Conservation (phyloP, 2,888 invertebrate genomes). For the Oxyteleia sp. region DNA sequence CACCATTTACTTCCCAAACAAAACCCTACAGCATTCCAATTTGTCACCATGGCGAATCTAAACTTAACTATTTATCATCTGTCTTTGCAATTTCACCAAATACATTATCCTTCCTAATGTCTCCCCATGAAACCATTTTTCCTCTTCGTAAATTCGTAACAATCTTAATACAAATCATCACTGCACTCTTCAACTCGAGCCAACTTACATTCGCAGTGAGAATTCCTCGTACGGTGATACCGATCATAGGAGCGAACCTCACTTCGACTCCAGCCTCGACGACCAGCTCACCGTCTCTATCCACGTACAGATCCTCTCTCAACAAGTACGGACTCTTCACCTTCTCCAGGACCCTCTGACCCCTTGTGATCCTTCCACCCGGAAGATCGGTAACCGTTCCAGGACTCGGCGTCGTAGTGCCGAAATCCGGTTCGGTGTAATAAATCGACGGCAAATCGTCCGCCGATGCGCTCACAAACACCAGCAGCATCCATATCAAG, state of each 20-base stretch:
- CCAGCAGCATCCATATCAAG: conserved; percentile 57
- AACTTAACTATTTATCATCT: no score
- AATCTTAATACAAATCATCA: not conserved
- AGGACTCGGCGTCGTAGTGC: conserved; percentile 74
- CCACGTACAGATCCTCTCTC: conserved; percentile 93
- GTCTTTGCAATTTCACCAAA: not conserved
- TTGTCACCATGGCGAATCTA: no score
- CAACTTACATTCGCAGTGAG: conserved; percentile 95
- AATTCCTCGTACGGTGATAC: conserved; percentile 96
- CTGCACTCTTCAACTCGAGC: not conserved
- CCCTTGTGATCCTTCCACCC: conserved; percentile 90
- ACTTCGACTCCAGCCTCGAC: conserved; percentile 97
- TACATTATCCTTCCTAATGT: not conserved
- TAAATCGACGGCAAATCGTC: conserved; percentile 83
- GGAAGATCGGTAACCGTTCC: conserved; percentile 89
- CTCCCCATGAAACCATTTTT: not conserved
- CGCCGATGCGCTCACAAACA: conserved; percentile 57
- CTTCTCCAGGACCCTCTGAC: conserved; percentile 89
- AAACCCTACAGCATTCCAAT: no score
- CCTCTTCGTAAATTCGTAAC: not conserved
- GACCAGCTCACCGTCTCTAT: conserved; percentile 93
- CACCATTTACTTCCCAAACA: no score
- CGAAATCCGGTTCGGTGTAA: conserved; percentile 84
- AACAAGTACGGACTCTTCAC: conserved; percentile 92
- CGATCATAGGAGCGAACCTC: conserved; percentile 96